These are phyloP conservation scores for Luscinia luscinia DNA, from an alignment of 2,797 vertebrate genomes.

Conservation along the genomic window DNA sequence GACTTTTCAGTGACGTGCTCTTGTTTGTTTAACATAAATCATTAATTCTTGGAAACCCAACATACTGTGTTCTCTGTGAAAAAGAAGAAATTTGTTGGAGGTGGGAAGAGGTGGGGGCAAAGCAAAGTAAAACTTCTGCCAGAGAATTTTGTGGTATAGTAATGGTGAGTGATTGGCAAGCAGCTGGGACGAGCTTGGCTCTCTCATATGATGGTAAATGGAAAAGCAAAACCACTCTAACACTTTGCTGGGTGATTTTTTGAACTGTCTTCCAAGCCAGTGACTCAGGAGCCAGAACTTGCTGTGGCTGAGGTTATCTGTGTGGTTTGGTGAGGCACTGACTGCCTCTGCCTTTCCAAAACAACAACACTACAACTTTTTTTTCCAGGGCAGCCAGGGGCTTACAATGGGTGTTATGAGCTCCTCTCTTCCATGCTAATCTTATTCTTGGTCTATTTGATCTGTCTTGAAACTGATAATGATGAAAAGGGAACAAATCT, in stretches of 20 bases:
- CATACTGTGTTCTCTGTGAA: background rate
- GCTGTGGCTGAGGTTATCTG: background rate
- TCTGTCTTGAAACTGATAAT: background rate
- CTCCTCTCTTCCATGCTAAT: background rate
- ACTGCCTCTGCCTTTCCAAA: background rate
- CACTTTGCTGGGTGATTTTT: background rate
- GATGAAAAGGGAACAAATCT: background rate
- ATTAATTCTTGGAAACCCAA: constrained; percentile 11
- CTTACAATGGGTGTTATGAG: background rate
- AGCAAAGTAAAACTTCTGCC: background rate
- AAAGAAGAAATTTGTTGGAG: background rate
- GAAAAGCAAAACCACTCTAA: background rate
- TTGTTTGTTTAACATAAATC: constrained; percentile 38
- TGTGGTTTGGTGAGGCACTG: background rate
- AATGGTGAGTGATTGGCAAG: background rate
- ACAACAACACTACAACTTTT: rapidly evolving
- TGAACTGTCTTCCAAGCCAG: background rate
- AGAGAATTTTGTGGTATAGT: background rate
- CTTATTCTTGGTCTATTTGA: background rate
- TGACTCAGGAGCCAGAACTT: background rate
- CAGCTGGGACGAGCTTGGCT: background rate
- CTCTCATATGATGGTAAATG: background rate
- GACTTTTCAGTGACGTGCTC: constrained; percentile 16
- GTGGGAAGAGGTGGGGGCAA: background rate
- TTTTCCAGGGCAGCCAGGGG: background rate